These are phyloP conservation scores for Cyprinella venusta DNA, from an alignment of 2,797 vertebrate species.

Conservation along the genomic window DNA sequence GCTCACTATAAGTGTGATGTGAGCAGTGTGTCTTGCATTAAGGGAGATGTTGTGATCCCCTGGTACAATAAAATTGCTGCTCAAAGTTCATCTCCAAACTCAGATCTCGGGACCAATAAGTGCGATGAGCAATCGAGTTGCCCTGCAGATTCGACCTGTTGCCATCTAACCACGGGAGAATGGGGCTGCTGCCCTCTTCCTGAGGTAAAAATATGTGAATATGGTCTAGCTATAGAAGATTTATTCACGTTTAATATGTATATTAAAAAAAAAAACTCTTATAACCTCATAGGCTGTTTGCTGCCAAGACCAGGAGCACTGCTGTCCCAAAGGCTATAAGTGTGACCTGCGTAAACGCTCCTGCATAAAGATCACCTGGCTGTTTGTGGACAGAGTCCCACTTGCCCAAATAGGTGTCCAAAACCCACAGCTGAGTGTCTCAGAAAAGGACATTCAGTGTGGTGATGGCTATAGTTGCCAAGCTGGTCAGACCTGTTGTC, in stretches of 20 bases:
- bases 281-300: slow-evolving; percentile 79
- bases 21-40: slow-evolving; percentile 53
- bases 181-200: slow-evolving; percentile 75
- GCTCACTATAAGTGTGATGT: slow-evolving; percentile 60
- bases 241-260: slow-evolving; percentile 10
- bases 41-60: slow-evolving; percentile 67
- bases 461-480: slow-evolving; percentile 67
- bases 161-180: slow-evolving; percentile 63
- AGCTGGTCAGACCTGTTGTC: slow-evolving; percentile 79
- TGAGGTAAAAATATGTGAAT: slow-evolving; percentile 60
- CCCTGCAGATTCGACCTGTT: slow-evolving; percentile 67
- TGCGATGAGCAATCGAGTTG: slow-evolving; percentile 60
- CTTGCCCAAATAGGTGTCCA: slow-evolving; percentile 44
- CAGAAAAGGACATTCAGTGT: slow-evolving; percentile 64
- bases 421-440: not conserved
- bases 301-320: slow-evolving; percentile 82
- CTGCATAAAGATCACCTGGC: slow-evolving; percentile 74
- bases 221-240: not conserved
- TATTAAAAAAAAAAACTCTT: slow-evolving; percentile 32
- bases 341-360: slow-evolving; percentile 74
- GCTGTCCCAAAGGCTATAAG: slow-evolving; percentile 83
- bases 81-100: not conserved
- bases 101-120: slow-evolving; percentile 11
- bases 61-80: slow-evolving; percentile 75
- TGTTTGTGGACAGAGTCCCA: slow-evolving; percentile 64